Evolutionary conservation across 92 coral and sea anemone species (phyloP), one percentile per base, ranked within the genome.

Genomic region (Anthopleura xanthogrammica): DNA sequence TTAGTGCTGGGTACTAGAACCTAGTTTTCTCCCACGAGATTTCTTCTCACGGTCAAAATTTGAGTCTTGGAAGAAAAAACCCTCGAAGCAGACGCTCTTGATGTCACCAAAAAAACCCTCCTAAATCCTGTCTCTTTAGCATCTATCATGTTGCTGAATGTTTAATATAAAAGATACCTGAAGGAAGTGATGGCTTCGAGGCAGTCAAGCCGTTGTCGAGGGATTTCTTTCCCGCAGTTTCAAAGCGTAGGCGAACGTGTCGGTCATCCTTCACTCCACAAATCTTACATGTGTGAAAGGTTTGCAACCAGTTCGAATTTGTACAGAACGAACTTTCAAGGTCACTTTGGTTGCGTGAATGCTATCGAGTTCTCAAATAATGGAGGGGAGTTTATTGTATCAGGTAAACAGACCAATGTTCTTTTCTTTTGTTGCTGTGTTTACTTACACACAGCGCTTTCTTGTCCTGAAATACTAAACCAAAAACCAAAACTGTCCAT

Each of bases 331-430:
- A 87, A 96, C 68, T 86, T 96, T 75, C 88, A 85, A 70, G 99
- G 99, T 7, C 99, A 96, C 81, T 94, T 73, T 83, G 98, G 98
- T 14, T 96, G 99, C 77, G 99, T 96, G 24, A 96, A 96, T 89
- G 99, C 99, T 7, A 84, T 96, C 55, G 99, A 90, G 80, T 92
- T 96, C 86, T 96, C 98, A 0, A 92, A 90, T 20, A 87, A 85
- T 65, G 95, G 98, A 56, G 99, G 99, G 41, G 98, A 94, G 77
- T 92, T 88, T 80, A 89, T 96, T 60, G 99, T 89, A 17, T 96
- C 99, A 90, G 99, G 99, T 96, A 84, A 58, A 46, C 9, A 46
- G 50, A 46, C 50, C 50, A 46, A 9, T 4, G 70, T 50, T 48
- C 55, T 42, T n/a, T 56, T 10, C 81, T 9, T 20, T 73, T 68